Evolutionary conservation across 1,140 invertebrate genomes (phyloP).

Genomic region (Drosophila parvula): DNA sequence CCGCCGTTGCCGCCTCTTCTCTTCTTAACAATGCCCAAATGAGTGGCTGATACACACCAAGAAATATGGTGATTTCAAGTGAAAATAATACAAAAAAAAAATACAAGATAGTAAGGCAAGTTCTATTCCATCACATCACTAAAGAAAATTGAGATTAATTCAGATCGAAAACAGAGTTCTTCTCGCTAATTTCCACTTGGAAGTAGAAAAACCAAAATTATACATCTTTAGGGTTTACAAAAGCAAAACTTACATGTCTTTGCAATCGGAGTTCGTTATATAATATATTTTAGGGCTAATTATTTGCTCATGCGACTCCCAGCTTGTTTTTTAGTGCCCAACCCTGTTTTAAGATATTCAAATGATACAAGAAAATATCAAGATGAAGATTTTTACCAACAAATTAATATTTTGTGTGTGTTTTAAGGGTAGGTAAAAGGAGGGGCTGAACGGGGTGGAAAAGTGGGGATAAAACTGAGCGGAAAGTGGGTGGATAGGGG

Average conservation of each 20-base stretch:
- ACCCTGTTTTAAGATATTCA: not conserved
- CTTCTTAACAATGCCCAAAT: constrained; percentile 66
- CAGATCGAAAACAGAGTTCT: not conserved
- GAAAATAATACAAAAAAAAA: not conserved
- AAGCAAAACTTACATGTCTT: not conserved
- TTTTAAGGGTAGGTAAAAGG: not conserved
- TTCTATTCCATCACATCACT: not conserved
- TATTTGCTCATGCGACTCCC: not conserved
- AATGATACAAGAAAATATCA: not conserved
- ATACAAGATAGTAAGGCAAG: not conserved
- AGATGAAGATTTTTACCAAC: not conserved
- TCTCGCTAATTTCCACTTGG: not conserved
- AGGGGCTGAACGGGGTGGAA: not conserved
- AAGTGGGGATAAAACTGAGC: constrained; percentile 1
- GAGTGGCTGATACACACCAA: constrained; percentile 31
- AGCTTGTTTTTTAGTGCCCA: not conserved
- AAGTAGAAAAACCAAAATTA: not conserved
- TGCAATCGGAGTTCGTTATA: not conserved
- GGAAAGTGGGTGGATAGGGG: constrained; percentile 7
- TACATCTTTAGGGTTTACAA: not conserved
- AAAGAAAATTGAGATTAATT: not conserved
- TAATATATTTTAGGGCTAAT: not conserved
- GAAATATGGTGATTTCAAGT: not conserved
- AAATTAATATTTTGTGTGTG: not conserved
- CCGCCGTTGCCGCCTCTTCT: constrained; percentile 12